Evolutionary conservation across 2,888 invertebrate species (phyloP).

Genomic region (Chrysolina americana): DNA sequence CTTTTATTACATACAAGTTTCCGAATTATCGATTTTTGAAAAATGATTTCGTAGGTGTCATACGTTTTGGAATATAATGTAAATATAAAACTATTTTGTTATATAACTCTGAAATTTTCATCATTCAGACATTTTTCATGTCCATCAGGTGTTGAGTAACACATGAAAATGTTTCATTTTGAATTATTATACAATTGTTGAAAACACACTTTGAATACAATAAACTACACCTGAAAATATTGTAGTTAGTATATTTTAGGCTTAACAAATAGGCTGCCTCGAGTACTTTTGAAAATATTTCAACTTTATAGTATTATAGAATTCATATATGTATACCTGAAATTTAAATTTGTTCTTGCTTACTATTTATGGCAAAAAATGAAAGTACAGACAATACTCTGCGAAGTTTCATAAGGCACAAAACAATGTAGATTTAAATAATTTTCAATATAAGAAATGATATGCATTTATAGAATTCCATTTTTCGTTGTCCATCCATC

Average conservation of each 20-base stretch:
- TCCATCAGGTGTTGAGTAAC: background rate
- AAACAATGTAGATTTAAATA: background rate
- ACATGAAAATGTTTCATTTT: background rate
- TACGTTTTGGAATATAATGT: no score
- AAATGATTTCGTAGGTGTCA: no score
- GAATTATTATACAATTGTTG: background rate
- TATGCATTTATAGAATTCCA: constrained; percentile 11
- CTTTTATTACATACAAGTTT: no score
- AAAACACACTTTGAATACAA: background rate
- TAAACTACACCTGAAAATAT: background rate
- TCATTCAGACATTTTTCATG: background rate
- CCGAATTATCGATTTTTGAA: no score
- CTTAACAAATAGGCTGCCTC: background rate
- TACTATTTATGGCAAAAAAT: background rate
- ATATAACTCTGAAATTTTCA: background rate
- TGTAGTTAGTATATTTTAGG: background rate
- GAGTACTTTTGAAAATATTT: background rate
- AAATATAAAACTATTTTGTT: no score
- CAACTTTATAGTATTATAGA: background rate
- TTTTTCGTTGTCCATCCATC: constrained; percentile 22
- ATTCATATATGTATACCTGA: background rate
- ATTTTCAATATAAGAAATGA: constrained; percentile 9
- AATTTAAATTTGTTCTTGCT: background rate
- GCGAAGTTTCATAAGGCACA: constrained; percentile 14
- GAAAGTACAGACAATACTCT: background rate